Conservation (phyloP, 2,797 vertebrate genomes). For the Chelon labrosus region DNA sequence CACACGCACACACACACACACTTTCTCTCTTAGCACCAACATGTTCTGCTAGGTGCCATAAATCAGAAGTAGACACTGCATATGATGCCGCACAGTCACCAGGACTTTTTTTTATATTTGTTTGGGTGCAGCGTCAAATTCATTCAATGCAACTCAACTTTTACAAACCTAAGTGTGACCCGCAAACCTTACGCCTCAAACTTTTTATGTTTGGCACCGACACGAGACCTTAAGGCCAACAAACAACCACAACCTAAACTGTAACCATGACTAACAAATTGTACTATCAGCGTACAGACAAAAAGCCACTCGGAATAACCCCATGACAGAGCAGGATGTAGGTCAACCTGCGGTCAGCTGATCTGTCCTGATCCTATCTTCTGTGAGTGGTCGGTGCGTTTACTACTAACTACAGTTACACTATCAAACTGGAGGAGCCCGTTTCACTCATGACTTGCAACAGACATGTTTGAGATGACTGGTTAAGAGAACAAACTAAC, state of each 20-base stretch:
- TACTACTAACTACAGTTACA: conserved; percentile 42
- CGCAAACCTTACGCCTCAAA: neutral
- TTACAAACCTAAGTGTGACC: too few species aligned
- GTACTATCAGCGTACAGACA: neutral
- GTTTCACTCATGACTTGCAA: neutral
- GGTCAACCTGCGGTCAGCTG: conserved; percentile 85
- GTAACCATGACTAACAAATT: conserved; percentile 11
- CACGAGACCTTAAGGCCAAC: neutral
- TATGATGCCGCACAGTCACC: neutral
- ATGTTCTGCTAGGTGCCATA: conserved; percentile 1
- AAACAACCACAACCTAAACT: conserved; percentile 40
- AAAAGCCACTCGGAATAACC: conserved; percentile 40
- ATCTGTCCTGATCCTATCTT: conserved; percentile 75
- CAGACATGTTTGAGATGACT: conserved; percentile 11
- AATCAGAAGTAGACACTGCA: conserved; percentile 1
- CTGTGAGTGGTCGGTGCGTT: conserved; percentile 45
- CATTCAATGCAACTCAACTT: neutral
- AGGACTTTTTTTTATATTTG: conserved; percentile 4
- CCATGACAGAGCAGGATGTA: conserved; percentile 76
- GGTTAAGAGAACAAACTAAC: conserved; percentile 1
- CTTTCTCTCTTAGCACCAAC: conserved; percentile 4
- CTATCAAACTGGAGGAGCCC: conserved; percentile 7
- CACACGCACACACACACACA: conserved; percentile 26
- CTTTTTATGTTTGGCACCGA: neutral
- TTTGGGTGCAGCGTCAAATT: neutral